Percentiles rank a stretch among this genome's conserved stretches.
Conservation (phyloP, 2,113 vertebrate species). For the Psilopogon haemacephalus region DNA sequence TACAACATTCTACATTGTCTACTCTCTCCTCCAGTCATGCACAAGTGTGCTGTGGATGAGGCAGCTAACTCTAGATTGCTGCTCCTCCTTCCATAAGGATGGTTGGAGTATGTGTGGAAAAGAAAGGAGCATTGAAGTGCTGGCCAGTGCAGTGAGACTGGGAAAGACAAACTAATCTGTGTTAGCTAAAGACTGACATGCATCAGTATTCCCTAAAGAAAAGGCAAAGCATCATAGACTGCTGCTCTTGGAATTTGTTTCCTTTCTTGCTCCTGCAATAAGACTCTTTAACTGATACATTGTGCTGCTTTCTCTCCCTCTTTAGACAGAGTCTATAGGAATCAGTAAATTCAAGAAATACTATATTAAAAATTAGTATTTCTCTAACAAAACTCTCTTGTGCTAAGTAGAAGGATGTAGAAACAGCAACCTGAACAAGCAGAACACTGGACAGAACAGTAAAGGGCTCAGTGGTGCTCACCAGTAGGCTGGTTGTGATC, state of each 20-base stretch:
- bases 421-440: not conserved
- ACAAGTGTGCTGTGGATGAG: not conserved
- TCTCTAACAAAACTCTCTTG: not conserved
- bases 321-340: not conserved
- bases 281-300: not conserved
- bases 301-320: not conserved
- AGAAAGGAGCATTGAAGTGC: not conserved
- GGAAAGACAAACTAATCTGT: not conserved
- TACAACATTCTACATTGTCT: rapidly evolving
- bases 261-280: not conserved
- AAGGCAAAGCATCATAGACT: not conserved
- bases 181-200: rapidly evolving
- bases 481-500: not conserved
- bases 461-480: not conserved
- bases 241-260: not conserved
- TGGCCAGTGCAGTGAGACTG: not conserved
- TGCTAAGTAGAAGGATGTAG: not conserved
- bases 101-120: not conserved
- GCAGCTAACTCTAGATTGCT: rapidly evolving
- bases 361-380: not conserved
- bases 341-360: not conserved
- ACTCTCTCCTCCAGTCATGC: rapidly evolving
- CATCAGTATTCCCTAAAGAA: not conserved
- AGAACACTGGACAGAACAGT: not conserved
- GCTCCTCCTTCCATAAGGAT: too few relatives aligned